Evolutionary conservation across 2,113 vertebrate species (phyloP), one percentile per base, ranked within the genome.

Genomic region (Pluvialis apricaria): DNA sequence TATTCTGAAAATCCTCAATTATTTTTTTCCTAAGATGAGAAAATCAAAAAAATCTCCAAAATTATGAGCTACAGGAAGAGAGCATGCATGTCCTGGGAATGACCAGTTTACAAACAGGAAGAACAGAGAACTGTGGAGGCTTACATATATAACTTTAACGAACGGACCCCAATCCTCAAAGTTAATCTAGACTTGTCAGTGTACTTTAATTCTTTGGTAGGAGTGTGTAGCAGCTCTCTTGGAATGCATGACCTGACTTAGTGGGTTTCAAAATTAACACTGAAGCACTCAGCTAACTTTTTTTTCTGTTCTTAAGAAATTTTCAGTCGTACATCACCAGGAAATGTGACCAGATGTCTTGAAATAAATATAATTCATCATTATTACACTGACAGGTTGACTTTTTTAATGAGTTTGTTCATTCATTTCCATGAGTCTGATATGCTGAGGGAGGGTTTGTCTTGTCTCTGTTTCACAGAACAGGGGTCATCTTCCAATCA

Each of bases 351-450:
- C 88, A 88, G 42, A 68, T 92, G 45, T 70, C 92, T 88, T 86
- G 49, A 96, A 94, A 92, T 62, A 88, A 95, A 91, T 13, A 84
- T 45, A 86, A 79, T 86, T 77, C 54, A 80, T 90, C 70, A 77
- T 62, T 82, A 83, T 92, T 94, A 20, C 28, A 65, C 44, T 47
- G 62, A 80, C 36, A 90, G 21, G 44, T 54, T 91, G 75, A 76
- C 28, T 92, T 86, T 85, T 82, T 80, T 29, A 94, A 76, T 72
- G 61, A 76, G 45, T 49, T 61, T 72, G 21, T 32, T 88, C 94
- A 80, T 93, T 91, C 29, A 49, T 94, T 95, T 76, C 51, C 32
- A 80, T 73, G 49, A 92, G 45, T 54, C 73, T 80, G 55, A 45
- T 62, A 28, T 6, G 1, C 40, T 76, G 54, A 68, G n/a, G 95